Percentiles rank a stretch among this genome's conserved stretches.
These are phyloP conservation scores for Orthosia cruda DNA, from an alignment of 2,888 invertebrate species.

Conservation along the genomic window DNA sequence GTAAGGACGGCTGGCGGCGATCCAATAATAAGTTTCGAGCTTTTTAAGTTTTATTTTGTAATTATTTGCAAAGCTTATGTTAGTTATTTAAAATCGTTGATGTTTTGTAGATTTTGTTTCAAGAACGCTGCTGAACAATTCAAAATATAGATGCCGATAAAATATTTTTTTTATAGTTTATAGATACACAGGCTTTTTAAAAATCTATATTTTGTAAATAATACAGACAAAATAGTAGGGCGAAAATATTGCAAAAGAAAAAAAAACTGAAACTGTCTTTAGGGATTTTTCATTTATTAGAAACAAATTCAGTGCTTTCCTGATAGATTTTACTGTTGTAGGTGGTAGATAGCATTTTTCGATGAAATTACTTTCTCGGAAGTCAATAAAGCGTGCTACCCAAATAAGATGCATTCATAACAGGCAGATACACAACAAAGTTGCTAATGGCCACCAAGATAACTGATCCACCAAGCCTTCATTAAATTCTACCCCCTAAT, in stretches of 20 bases:
- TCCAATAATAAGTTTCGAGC: conserved; percentile 21
- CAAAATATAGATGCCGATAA: background rate
- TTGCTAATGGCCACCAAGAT: background rate
- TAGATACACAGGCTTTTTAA: no score
- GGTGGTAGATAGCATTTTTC: no score
- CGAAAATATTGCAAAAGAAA: no score
- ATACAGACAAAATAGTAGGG: no score
- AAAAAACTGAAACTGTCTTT: no score
- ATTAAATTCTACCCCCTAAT: conserved; percentile 21
- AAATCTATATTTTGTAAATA: no score
- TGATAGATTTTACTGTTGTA: no score
- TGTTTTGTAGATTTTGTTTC: background rate
- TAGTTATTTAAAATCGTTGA: background rate
- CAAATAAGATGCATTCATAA: background rate
- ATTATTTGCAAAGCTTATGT: conserved; percentile 8
- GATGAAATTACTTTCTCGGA: background rate
- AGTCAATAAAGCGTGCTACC: background rate
- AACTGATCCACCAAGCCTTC: background rate
- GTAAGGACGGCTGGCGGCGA: background rate
- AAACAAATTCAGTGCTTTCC: no score
- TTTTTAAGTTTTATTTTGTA: conserved; percentile 22
- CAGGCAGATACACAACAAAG: background rate
- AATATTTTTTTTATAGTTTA: background rate
- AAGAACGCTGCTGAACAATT: background rate
- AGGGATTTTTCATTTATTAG: no score